Percentiles rank a stretch among this genome's conserved stretches.
phyloP scores from a whole-genome alignment of 2,797 vertebrate genomes.

The Halcyon smyrnensis region DNA sequence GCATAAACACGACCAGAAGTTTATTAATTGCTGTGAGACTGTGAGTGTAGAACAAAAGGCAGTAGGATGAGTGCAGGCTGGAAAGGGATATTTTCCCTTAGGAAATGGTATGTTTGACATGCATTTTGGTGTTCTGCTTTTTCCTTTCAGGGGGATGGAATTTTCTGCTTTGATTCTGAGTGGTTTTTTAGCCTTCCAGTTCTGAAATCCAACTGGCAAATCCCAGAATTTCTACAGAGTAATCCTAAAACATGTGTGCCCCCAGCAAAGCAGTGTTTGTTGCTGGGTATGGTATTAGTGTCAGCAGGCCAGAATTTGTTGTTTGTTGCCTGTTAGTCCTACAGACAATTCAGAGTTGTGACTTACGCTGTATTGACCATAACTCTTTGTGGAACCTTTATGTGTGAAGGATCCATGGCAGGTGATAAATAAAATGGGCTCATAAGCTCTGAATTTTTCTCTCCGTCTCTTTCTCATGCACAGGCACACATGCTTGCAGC shows the following conservation, averaged over 20 bases:
- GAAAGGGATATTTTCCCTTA: neutral
- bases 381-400: neutral
- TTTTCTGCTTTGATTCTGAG: neutral
- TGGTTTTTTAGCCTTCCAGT: neutral
- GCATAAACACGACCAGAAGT: neutral
- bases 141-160: neutral
- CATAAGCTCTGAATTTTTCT: neutral
- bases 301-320: neutral
- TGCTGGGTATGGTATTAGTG: neutral
- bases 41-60: neutral
- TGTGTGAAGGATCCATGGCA: neutral
- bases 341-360: neutral
- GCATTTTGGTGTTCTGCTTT: neutral
- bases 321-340: neutral
- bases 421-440: neutral
- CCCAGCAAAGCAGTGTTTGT: neutral
- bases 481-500: neutral
- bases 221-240: neutral
- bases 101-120: neutral
- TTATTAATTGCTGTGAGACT: neutral
- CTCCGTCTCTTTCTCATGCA: neutral
- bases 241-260: neutral
- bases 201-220: neutral
- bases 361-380: neutral
- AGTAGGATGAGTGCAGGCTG: neutral